Evolutionary conservation across 1,140 invertebrate genomes (phyloP).

Genomic region (Heliothis virescens): DNA sequence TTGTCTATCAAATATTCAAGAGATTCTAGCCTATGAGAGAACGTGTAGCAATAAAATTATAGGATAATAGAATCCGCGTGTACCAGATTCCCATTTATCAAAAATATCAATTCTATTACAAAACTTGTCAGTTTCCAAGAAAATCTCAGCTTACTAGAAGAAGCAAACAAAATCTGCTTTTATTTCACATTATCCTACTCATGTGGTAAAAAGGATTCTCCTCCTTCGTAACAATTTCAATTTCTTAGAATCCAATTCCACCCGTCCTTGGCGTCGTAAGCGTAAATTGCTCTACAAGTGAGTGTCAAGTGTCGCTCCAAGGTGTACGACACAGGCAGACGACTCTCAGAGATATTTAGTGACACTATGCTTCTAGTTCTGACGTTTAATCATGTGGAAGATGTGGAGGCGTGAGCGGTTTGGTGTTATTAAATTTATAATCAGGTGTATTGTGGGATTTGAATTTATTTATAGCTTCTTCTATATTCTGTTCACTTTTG

Average conservation of each 20-base stretch:
- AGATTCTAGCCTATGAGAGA: background rate
- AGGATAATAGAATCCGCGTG: no score
- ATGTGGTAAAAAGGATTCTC: slow-evolving; percentile 6
- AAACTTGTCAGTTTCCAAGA: background rate
- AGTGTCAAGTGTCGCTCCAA: slow-evolving; percentile 36
- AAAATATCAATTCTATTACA: no score
- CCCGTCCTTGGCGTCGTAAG: slow-evolving; percentile 28
- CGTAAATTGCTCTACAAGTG: slow-evolving; percentile 42
- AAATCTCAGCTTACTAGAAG: background rate
- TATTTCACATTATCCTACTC: slow-evolving; percentile 11
- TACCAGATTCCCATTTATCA: no score
- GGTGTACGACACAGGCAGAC: slow-evolving; percentile 25
- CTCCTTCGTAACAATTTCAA: slow-evolving; percentile 30
- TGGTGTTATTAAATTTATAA: background rate
- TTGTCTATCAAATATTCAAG: no score
- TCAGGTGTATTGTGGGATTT: background rate
- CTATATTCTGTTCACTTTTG: background rate
- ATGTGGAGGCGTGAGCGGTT: background rate
- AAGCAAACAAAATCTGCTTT: background rate
- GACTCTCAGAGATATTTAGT: slow-evolving; percentile 43
- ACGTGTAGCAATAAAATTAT: background rate
- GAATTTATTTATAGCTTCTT: background rate
- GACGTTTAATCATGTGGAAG: slow-evolving; percentile 28
- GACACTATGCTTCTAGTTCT: slow-evolving; percentile 33
- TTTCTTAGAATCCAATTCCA: slow-evolving; percentile 31